These are phyloP conservation scores for Apostichopus parvimensis DNA, from an alignment of 35 echinoderm and acorn worm species.

Conservation along the genomic window DNA sequence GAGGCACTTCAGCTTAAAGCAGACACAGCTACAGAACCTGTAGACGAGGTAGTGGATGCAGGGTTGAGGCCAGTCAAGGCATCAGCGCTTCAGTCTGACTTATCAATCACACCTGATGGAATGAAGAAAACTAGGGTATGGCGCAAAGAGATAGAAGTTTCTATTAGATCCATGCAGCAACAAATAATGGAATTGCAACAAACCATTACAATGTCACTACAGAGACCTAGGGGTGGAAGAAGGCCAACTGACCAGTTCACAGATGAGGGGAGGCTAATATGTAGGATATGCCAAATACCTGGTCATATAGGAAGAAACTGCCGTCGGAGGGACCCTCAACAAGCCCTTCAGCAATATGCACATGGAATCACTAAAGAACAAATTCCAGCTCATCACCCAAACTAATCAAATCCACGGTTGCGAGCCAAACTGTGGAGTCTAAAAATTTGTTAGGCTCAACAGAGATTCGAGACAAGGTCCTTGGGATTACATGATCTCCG, in stretches of 20 bases:
- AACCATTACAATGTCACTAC: too few relatives aligned
- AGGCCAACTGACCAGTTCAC: conserved; percentile 4
- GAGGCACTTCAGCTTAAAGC: too few relatives aligned
- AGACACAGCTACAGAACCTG: too few relatives aligned
- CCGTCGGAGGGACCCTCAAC: too few relatives aligned
- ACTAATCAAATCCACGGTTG: neutral
- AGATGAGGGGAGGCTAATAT: conserved; percentile 1
- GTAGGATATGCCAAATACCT: neutral
- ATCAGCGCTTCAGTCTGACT: too few relatives aligned
- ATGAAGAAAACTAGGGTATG: neutral
- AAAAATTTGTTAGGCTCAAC: neutral
- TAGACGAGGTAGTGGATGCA: too few relatives aligned
- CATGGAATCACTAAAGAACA: too few relatives aligned
- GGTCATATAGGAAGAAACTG: neutral
- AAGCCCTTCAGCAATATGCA: too few relatives aligned
- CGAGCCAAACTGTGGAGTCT: conserved; percentile 29
- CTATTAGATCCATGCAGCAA: neutral
- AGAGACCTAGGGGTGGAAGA: neutral
- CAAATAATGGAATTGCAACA: neutral
- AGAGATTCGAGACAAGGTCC: neutral
- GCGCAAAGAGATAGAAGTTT: neutral
- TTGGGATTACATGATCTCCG: conserved; percentile 17
- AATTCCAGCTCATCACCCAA: neutral
- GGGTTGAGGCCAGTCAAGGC: too few relatives aligned
- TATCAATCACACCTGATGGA: neutral